Conservation (phyloP, 2,888 invertebrate species). For the Lasioglossum calceatum region DNA sequence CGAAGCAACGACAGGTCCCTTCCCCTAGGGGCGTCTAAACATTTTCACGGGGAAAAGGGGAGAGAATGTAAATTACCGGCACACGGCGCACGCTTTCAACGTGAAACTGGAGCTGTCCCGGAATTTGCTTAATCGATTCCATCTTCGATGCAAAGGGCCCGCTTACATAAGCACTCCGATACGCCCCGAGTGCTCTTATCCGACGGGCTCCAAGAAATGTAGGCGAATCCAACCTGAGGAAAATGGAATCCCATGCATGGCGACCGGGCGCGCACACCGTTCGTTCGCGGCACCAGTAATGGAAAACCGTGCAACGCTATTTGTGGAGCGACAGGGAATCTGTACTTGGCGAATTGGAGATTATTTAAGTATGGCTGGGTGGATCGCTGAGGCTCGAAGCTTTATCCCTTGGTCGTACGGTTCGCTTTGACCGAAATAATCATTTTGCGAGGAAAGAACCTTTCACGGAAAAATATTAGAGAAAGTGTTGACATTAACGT, state of each 20-base stretch:
- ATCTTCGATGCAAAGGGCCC: constrained; percentile 22
- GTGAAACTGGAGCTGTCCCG: constrained; percentile 8
- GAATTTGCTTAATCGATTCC: constrained; percentile 30
- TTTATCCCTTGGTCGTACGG: neutral
- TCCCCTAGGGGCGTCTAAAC: neutral
- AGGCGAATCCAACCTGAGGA: constrained; percentile 10
- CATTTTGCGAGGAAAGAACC: neutral
- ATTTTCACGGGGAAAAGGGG: neutral
- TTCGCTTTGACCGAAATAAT: neutral
- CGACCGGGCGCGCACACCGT: neutral
- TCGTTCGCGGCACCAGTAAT: constrained; percentile 3
- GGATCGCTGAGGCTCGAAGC: neutral
- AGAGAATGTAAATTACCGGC: constrained; percentile 19
- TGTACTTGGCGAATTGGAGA: constrained; percentile 12
- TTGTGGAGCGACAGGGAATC: constrained; percentile 5
- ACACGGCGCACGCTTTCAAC: constrained; percentile 15
- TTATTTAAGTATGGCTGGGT: neutral
- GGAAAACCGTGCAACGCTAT: constrained; percentile 11
- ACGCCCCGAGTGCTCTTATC: constrained; percentile 8
- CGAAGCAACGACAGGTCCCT: neutral
- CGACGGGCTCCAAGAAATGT: constrained; percentile 8
- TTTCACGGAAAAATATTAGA: neutral
- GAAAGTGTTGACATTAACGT: neutral
- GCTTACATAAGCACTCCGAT: constrained; percentile 20
- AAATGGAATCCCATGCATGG: constrained; percentile 16